Evolutionary conservation across 2,888 invertebrate genomes (phyloP), one percentile per base, ranked within the genome.

Genomic region (Chloroclystis v-ata): DNA sequence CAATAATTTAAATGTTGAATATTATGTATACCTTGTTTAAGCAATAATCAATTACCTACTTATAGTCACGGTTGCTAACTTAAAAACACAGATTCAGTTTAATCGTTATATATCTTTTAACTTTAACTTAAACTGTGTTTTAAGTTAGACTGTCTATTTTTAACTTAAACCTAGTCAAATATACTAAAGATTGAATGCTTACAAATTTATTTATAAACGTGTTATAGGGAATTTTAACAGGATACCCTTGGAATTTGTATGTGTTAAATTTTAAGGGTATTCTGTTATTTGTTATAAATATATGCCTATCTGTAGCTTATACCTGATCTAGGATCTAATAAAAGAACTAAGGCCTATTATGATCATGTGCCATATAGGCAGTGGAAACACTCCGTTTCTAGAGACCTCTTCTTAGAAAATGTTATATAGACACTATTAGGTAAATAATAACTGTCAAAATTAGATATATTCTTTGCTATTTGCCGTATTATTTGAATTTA

Each of bases 21-120:
- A 39, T 42, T 67, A 78, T 75, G 74, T 81, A 79, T 77, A 77
- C 72, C 66, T 72, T 68, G 61, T 61, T 74, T 81, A 78, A 25
- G 81, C 82, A 82, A 84, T 83, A 83, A 82, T 75, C 75, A 73
- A 74, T 69, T 67, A 39, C 16, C 69, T 73, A 39, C 16, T 69
- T 72, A 72, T 68, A 74, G 71, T 75, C 70, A 76, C 68, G 70
- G 63, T 81, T 69, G 72, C 11, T 35, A 10, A 16, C 32, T 9
- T 33, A 16, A 10, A 35, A 35, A 35, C 20, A 16, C 7, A 20
- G 10, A 20, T 35, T 11, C 2, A 20, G 10, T 20, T 35, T 35
- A 16, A 16, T 4, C n/a, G 5, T 10, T 14, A 10, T 10, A 7
- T 5, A 16, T 10, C 7, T n/a, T n/a, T n/a, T n/a, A n/a, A 10